These are phyloP conservation scores for Acanthopagrus latus DNA, from an alignment of 2,797 vertebrate species.

Conservation along the genomic window DNA sequence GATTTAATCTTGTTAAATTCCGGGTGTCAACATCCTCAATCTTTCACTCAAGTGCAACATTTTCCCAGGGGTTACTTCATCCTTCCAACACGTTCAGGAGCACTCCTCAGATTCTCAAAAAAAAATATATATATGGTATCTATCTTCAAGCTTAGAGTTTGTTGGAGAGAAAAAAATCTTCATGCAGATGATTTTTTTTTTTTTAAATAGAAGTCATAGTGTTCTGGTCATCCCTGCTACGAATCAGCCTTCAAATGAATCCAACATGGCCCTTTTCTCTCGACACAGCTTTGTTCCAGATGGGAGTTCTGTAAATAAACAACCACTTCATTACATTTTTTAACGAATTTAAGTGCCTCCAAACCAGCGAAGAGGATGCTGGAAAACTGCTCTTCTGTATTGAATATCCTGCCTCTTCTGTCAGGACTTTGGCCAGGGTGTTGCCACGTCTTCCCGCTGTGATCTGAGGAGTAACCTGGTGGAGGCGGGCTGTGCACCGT, in stretches of 20 bases:
- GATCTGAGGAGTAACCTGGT: conserved; percentile 88
- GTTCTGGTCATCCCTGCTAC: neutral
- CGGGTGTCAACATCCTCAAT: conserved; percentile 5
- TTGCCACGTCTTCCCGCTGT: conserved; percentile 89
- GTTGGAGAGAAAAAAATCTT: neutral
- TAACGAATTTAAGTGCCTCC: neutral
- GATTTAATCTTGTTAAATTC: conserved; percentile 27
- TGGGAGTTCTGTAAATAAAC: conserved; percentile 17
- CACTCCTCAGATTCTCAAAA: neutral
- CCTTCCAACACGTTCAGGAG: neutral
- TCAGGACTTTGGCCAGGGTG: conserved; percentile 85
- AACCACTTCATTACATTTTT: neutral
- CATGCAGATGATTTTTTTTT: neutral
- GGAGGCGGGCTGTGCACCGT: conserved; percentile 80
- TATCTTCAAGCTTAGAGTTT: neutral
- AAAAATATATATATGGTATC: no score
- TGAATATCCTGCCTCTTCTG: neutral
- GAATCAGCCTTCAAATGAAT: conserved; percentile 12
- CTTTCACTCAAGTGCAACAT: conserved; percentile 9
- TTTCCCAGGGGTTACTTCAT: conserved; percentile 23
- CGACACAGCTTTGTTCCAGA: conserved; percentile 26
- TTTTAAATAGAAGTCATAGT: conserved; percentile 2
- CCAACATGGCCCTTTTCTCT: neutral
- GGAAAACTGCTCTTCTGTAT: neutral
- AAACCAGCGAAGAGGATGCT: neutral